Percentiles rank a stretch among this genome's conserved stretches.
These are phyloP conservation scores for Tetramorium alpestre DNA, from an alignment of 1,140 invertebrate genomes.

Conservation along the genomic window DNA sequence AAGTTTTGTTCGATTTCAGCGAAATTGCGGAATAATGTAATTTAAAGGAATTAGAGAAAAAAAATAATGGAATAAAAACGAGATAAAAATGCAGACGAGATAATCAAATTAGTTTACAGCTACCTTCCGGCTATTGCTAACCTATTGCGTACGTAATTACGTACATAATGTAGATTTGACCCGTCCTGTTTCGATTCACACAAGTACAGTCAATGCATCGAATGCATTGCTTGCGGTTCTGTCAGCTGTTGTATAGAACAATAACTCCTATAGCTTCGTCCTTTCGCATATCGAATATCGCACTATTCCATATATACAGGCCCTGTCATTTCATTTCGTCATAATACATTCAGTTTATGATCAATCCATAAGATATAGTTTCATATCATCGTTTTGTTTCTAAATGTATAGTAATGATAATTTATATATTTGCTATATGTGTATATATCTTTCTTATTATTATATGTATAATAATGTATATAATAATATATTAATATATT, in stretches of 20 bases:
- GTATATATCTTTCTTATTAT: too few species aligned
- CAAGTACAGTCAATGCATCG: not conserved
- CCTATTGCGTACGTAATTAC: not conserved
- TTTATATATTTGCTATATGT: not conserved
- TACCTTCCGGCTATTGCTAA: not conserved
- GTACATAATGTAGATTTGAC: not conserved
- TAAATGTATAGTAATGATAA: not conserved
- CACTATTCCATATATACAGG: not conserved
- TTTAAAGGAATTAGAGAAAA: conserved; percentile 1
- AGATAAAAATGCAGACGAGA: not conserved
- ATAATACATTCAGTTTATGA: not conserved
- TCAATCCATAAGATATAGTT: not conserved
- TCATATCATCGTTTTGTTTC: not conserved
- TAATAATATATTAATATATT: too few species aligned
- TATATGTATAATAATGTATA: too few species aligned
- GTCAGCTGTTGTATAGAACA: conserved; percentile 11
- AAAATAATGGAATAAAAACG: not conserved
- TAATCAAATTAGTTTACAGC: not conserved
- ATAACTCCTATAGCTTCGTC: conserved; percentile 6
- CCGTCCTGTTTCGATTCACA: not conserved
- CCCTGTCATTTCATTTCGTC: not conserved
- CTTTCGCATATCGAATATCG: not conserved
- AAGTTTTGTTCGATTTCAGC: not conserved
- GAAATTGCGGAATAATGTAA: not conserved
- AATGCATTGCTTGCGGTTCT: not conserved